phyloP scores from a whole-genome alignment of 2,888 invertebrate species.

The Drosophila tanythrix region DNA sequence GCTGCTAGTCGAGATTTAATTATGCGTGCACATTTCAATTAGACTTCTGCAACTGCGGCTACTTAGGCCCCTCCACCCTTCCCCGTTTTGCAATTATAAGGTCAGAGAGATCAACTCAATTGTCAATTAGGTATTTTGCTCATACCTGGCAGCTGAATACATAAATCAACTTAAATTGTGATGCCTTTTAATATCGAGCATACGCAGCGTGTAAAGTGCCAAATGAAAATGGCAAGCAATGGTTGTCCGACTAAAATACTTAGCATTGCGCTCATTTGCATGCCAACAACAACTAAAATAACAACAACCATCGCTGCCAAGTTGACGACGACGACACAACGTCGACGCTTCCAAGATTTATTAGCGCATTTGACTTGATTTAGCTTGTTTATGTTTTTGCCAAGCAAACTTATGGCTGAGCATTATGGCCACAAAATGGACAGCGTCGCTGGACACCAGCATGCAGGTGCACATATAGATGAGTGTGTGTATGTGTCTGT shows the following conservation, averaged over 20 bases:
- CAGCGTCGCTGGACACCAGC: slow-evolving; percentile 51
- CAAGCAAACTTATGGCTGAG: slow-evolving; percentile 74
- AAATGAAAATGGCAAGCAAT: slow-evolving; percentile 26
- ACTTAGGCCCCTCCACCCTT: slow-evolving; percentile 6
- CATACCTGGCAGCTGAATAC: slow-evolving; percentile 8
- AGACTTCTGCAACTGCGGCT: slow-evolving; percentile 26
- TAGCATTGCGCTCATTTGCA: slow-evolving; percentile 62
- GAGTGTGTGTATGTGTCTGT: slow-evolving; percentile 9
- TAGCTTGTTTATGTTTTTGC: slow-evolving; percentile 83
- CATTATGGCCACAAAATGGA: slow-evolving; percentile 77
- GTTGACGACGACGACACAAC: slow-evolving; percentile 42
- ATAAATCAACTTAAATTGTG: slow-evolving; percentile 74
- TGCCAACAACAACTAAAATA: slow-evolving; percentile 33
- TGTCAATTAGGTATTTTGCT: slow-evolving; percentile 43
- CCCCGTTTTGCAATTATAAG: slow-evolving; percentile 35
- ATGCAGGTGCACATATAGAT: slow-evolving; percentile 33
- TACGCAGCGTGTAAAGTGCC: slow-evolving; percentile 38
- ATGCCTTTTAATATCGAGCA: slow-evolving; percentile 50
- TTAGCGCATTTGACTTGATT: slow-evolving; percentile 83
- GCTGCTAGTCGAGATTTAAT: slow-evolving; percentile 57
- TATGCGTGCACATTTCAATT: slow-evolving; percentile 73
- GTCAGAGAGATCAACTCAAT: slow-evolving; percentile 43
- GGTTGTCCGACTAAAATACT: slow-evolving; percentile 17
- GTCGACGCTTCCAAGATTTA: slow-evolving; percentile 77
- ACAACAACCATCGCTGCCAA: slow-evolving; percentile 21